Conservation (phyloP, 2,113 vertebrate species). For the Nymphicus hollandicus region DNA sequence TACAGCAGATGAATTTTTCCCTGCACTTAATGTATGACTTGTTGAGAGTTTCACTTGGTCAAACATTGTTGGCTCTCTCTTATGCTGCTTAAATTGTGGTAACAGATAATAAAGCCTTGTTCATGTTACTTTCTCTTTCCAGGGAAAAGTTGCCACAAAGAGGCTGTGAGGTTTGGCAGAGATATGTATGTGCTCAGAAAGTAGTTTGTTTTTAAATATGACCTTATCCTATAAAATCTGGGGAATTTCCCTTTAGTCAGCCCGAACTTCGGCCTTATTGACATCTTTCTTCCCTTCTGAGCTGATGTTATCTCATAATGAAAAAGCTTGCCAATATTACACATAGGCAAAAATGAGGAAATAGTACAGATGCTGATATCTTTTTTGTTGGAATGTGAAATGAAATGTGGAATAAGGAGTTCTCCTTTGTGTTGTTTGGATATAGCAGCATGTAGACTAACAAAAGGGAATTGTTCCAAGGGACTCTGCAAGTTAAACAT, state of each 20-base stretch:
- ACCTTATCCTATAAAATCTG: not conserved
- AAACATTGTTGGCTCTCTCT: not conserved
- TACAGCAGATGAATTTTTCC: not conserved
- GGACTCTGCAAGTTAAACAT: not conserved
- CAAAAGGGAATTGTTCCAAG: not conserved
- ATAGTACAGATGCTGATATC: not conserved
- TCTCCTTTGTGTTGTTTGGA: not conserved
- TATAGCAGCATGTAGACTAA: not conserved
- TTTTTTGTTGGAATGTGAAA: not conserved
- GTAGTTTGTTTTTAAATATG: not conserved
- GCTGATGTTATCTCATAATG: not conserved
- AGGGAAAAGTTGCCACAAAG: not conserved
- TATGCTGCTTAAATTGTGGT: not conserved
- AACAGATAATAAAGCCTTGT: constrained; percentile 10
- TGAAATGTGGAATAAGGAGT: not conserved
- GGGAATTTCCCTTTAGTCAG: not conserved
- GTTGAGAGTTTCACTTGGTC: not conserved
- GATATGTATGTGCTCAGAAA: not conserved
- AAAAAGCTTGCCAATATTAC: not conserved
- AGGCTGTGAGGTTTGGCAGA: not conserved
- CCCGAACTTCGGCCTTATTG: not conserved
- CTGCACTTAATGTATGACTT: not conserved
- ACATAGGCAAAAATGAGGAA: not conserved
- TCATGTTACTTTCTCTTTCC: not conserved
- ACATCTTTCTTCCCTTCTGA: not conserved